Percentiles rank a stretch among this genome's conserved stretches.
These are phyloP conservation scores for Sphecodes monilicornis DNA, from an alignment of 2,888 invertebrate genomes.

Conservation along the genomic window DNA sequence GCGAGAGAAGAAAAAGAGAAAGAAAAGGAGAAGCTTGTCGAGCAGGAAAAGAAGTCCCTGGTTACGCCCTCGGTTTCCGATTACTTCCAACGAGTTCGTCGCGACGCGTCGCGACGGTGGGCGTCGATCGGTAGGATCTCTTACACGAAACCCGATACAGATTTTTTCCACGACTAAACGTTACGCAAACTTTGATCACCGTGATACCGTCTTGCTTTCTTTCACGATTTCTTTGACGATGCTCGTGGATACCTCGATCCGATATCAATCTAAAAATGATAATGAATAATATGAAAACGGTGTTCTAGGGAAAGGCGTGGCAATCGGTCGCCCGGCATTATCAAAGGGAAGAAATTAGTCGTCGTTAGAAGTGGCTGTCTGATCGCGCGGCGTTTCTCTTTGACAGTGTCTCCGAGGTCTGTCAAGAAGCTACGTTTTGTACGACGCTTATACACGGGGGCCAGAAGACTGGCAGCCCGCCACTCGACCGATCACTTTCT, in stretches of 20 bases:
- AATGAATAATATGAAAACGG: no score
- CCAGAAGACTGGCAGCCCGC: conserved; percentile 55
- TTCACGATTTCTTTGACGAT: no score
- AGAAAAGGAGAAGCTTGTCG: conserved; percentile 41
- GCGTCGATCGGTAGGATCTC: conserved; percentile 75
- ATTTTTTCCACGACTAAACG: conserved; percentile 47
- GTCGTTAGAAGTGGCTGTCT: conserved; percentile 64
- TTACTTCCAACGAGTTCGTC: conserved; percentile 61
- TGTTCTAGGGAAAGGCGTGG: conserved; percentile 30
- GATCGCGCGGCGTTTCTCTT: conserved; percentile 72
- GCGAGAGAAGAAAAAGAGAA: conserved; percentile 9
- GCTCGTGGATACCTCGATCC: no score
- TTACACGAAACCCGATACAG: conserved; percentile 73
- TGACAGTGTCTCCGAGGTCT: conserved; percentile 60
- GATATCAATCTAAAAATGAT: no score
- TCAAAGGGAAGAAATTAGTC: conserved; percentile 74
- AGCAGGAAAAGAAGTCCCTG: conserved; percentile 55
- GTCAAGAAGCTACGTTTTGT: conserved; percentile 61
- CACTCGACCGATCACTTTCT: conserved; percentile 68
- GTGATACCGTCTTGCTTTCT: neutral
- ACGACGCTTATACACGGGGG: conserved; percentile 30
- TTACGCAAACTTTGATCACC: conserved; percentile 39
- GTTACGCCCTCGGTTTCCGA: conserved; percentile 63
- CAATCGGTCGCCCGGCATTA: conserved; percentile 51
- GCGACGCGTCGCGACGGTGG: conserved; percentile 59